Conservation (phyloP, 2,113 vertebrate genomes). For the Prunella fulvescens region DNA sequence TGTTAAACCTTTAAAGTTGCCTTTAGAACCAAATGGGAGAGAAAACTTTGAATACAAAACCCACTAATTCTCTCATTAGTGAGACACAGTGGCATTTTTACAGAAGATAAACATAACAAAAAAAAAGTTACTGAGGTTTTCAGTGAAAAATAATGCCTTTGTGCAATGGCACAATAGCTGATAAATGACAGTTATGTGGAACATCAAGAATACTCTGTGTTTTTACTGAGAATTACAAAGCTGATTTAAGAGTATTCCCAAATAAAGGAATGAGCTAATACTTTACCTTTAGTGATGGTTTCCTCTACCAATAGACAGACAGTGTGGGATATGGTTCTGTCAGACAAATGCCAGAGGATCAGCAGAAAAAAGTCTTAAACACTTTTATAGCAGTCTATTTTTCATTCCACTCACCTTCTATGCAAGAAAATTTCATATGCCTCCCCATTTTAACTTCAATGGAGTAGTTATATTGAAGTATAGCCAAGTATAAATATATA, state of each 20-base stretch:
- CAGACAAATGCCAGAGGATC: neutral
- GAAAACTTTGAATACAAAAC: neutral
- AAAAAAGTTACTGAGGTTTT: neutral
- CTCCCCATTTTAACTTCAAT: neutral
- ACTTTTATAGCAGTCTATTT: neutral
- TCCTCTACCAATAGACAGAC: neutral
- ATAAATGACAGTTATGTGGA: neutral
- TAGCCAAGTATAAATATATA: neutral
- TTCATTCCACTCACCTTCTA: neutral
- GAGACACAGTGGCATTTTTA: neutral
- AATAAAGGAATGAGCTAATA: neutral
- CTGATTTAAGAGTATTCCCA: neutral
- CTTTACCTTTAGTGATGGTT: neutral
- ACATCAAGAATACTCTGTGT: neutral
- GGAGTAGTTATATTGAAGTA: neutral
- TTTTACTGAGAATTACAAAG: neutral
- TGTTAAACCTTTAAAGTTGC: neutral
- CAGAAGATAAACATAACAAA: neutral
- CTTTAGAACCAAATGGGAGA: neutral
- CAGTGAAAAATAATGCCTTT: neutral
- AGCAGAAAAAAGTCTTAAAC: neutral
- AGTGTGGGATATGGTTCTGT: neutral
- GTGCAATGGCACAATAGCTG: neutral
- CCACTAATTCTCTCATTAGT: neutral
- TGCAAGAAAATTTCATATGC: accelerated